Conservation (phyloP, 2,113 vertebrate genomes). For the Sialia sialis region DNA sequence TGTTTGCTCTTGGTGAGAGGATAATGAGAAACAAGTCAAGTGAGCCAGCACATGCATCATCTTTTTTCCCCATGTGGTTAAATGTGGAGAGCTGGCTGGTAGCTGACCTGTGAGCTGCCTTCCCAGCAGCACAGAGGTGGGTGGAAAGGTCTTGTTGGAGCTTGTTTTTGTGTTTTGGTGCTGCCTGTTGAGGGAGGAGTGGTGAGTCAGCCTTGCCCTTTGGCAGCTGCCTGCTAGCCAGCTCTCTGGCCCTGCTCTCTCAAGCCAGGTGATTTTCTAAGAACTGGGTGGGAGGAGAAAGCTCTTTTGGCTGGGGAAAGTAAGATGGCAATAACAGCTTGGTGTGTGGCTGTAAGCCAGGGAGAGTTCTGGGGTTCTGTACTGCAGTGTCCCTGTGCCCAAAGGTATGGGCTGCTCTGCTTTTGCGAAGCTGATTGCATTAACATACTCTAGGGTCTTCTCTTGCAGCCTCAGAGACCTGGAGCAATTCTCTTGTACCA, state of each 20-base stretch:
- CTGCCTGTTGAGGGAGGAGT: not conserved
- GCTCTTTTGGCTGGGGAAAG: not conserved
- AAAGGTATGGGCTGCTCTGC: not conserved
- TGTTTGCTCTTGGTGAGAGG: not conserved
- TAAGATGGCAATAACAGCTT: not conserved
- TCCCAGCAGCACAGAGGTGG: not conserved
- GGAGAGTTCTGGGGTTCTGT: not conserved
- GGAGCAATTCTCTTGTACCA: not conserved
- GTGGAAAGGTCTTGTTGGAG: not conserved
- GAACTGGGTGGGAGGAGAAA: not conserved
- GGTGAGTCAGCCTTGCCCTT: not conserved
- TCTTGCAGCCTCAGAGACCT: not conserved
- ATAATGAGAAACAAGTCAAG: not conserved
- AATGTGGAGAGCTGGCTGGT: not conserved
- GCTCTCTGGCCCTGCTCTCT: not conserved
- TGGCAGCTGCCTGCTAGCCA: not conserved
- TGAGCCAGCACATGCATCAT: rapidly evolving
- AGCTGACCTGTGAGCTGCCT: not conserved
- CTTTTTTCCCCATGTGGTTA: not conserved
- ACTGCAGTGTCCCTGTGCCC: not conserved
- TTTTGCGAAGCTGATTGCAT: not conserved
- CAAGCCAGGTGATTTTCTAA: not conserved
- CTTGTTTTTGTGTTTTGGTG: not conserved
- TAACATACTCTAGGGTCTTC: not conserved
- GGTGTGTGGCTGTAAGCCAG: not conserved